Evolutionary conservation across 2,797 vertebrate species (phyloP).

Genomic region (Anas bernieri): DNA sequence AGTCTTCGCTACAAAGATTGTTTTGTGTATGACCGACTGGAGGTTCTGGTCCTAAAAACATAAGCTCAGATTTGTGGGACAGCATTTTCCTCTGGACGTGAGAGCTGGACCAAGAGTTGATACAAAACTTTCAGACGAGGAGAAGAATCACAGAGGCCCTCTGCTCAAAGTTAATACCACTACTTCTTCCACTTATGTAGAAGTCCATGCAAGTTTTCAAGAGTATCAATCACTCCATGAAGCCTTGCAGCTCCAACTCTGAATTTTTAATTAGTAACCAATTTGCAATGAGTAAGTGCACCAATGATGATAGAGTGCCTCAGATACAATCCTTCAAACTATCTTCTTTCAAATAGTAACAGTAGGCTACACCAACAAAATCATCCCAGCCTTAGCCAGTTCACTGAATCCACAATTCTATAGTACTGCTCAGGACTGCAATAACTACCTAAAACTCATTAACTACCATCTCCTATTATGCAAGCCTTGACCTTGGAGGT

Average conservation of each 20-base stretch:
- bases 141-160: background rate
- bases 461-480: background rate
- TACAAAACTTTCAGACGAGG: background rate
- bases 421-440: background rate
- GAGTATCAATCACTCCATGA: background rate
- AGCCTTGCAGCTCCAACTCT: background rate
- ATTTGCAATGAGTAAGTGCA: background rate
- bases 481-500: background rate
- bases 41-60: background rate
- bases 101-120: background rate
- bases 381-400: background rate
- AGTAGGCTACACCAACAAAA: background rate
- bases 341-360: background rate
- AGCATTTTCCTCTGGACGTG: background rate
- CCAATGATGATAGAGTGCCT: background rate
- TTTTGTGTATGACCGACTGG: background rate
- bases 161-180: background rate
- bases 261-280: background rate
- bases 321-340: background rate
- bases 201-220: background rate
- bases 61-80: background rate
- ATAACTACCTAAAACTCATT: background rate
- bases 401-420: background rate
- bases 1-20: background rate
- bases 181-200: background rate